Conservation (phyloP, 2,888 invertebrate genomes). For the Conops quadrifasciatus region DNA sequence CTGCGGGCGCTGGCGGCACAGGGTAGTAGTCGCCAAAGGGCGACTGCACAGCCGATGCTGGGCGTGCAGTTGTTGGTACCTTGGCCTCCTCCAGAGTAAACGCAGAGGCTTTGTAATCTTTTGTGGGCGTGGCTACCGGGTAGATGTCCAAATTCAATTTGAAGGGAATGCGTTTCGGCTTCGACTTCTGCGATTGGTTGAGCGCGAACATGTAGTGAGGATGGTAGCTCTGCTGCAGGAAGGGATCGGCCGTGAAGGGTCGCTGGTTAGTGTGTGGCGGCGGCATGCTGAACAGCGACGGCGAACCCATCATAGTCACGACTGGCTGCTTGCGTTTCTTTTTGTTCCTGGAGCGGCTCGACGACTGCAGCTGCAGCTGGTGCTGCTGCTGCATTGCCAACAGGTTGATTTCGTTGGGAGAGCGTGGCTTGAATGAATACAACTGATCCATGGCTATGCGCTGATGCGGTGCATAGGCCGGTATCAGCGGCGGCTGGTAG, state of each 20-base stretch:
- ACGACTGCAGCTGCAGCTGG: constrained; percentile 41
- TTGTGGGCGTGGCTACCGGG: constrained; percentile 66
- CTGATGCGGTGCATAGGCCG: constrained; percentile 42
- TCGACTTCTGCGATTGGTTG: constrained; percentile 54
- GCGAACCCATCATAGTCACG: constrained; percentile 26
- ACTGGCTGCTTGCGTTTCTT: constrained; percentile 47
- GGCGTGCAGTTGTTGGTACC: constrained; percentile 51
- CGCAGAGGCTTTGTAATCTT: constrained; percentile 47
- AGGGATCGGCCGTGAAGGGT: constrained; percentile 54
- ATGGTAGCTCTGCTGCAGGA: constrained; percentile 45
- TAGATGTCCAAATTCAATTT: constrained; percentile 74
- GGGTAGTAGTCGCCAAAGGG: constrained; percentile 52
- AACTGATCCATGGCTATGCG: constrained; percentile 70
- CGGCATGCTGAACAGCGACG: constrained; percentile 37
- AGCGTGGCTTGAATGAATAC: constrained; percentile 75
- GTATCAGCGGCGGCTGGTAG: constrained; percentile 44
- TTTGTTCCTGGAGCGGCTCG: constrained; percentile 51
- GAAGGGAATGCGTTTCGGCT: constrained; percentile 67
- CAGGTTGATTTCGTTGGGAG: constrained; percentile 78
- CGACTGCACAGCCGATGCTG: constrained; percentile 52
- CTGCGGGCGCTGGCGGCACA: constrained; percentile 45
- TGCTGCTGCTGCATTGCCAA: constrained; percentile 69
- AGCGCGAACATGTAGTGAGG: constrained; percentile 49
- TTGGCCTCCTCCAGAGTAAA: constrained; percentile 52
- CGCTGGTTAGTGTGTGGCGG: constrained; percentile 56